Evolutionary conservation across 2,797 vertebrate genomes (phyloP).

Genomic region (Rhinichthys osculus): DNA sequence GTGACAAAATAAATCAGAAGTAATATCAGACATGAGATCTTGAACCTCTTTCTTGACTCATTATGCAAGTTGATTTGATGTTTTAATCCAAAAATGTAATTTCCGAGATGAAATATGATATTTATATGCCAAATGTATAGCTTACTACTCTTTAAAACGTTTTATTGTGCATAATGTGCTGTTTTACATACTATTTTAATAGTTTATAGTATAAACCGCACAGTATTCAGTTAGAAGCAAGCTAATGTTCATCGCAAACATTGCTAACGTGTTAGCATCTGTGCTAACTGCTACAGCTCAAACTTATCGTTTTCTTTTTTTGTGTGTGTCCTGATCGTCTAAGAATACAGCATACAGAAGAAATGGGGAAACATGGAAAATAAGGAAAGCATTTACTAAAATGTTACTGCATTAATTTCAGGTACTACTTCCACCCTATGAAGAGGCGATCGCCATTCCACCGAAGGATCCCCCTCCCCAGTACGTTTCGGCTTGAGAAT

Average conservation of each 20-base stretch:
- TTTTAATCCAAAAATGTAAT: too few species aligned
- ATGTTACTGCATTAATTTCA: constrained; percentile 55
- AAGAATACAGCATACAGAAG: background rate
- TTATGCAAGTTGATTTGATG: background rate
- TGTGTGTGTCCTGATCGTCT: background rate
- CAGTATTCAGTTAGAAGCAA: background rate
- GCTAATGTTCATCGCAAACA: background rate
- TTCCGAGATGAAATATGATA: background rate
- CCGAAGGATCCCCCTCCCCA: constrained; percentile 80
- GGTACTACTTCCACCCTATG: constrained; percentile 81
- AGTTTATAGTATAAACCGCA: background rate
- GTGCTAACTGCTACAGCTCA: background rate
- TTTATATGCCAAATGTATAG: background rate
- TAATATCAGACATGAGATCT: background rate
- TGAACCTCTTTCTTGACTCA: background rate
- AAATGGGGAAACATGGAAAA: background rate
- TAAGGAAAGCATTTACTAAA: background rate
- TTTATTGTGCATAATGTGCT: background rate
- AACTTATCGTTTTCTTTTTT: background rate
- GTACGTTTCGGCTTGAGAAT: constrained; percentile 75
- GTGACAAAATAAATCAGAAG: background rate
- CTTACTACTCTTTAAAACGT: background rate
- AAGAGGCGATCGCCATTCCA: constrained; percentile 77
- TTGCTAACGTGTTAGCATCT: background rate
- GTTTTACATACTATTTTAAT: background rate